Percentiles rank a stretch among this genome's conserved stretches.
phyloP scores from a whole-genome alignment of 2,113 vertebrate species.

The Toxostoma redivivum region DNA sequence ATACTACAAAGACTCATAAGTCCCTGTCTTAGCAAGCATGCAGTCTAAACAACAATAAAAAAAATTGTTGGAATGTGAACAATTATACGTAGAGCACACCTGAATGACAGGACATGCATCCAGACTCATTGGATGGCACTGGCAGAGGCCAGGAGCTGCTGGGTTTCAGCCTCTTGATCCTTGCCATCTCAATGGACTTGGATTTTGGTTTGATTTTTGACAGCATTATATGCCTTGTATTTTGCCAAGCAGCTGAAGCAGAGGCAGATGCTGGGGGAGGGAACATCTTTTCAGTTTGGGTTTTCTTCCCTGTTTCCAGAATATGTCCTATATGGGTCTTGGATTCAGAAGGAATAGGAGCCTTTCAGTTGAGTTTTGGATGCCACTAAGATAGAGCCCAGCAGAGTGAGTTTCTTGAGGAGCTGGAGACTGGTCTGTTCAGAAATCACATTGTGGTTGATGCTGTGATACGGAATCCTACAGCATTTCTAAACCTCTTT shows the following conservation, averaged over 20 bases:
- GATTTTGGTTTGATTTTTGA: not conserved
- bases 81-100: not conserved
- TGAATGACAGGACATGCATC: not conserved
- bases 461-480: not conserved
- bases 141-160: not conserved
- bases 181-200: not conserved
- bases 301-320: not conserved
- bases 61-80: not conserved
- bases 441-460: not conserved
- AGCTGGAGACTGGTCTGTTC: not conserved
- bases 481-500: not conserved
- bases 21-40: not conserved
- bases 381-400: not conserved
- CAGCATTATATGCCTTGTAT: rapidly evolving
- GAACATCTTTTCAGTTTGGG: not conserved
- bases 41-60: not conserved
- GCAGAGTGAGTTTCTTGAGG: not conserved
- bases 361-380: not conserved
- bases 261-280: not conserved
- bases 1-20: not conserved
- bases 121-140: not conserved
- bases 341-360: not conserved
- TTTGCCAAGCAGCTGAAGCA: not conserved
- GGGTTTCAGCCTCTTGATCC: not conserved
- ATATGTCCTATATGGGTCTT: not conserved